phyloP scores from a whole-genome alignment of 2,113 vertebrate species.

The Heteronetta atricapilla region DNA sequence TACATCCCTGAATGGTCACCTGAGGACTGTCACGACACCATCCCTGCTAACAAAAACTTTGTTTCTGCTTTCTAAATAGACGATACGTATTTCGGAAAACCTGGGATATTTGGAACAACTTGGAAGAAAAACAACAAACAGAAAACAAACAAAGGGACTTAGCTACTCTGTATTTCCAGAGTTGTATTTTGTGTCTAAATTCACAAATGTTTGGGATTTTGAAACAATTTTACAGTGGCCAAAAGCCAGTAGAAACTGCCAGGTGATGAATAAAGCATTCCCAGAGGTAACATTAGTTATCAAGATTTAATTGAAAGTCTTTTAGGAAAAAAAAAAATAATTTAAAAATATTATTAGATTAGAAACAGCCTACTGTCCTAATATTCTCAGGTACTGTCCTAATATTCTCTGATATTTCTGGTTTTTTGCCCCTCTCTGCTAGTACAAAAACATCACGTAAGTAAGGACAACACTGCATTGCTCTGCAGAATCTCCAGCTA shows the following conservation, averaged over 20 bases:
- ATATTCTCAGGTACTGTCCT: not conserved
- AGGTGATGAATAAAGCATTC: not conserved
- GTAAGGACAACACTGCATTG: accelerated
- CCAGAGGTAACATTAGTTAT: not conserved
- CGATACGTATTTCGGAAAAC: too few species aligned
- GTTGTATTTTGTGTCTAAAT: not conserved
- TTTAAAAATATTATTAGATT: not conserved
- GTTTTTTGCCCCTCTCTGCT: not conserved
- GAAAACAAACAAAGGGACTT: not conserved
- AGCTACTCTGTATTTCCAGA: not conserved
- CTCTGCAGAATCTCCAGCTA: not conserved
- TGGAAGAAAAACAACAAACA: not conserved
- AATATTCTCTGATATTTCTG: not conserved
- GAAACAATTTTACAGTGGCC: not conserved
- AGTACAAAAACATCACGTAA: not conserved
- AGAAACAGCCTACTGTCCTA: not conserved
- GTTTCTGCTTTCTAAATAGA: not conserved
- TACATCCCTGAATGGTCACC: not conserved
- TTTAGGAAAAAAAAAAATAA: too few species aligned
- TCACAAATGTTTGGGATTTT: not conserved
- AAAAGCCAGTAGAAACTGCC: not conserved
- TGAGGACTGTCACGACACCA: too few species aligned
- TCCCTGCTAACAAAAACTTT: not conserved
- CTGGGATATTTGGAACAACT: not conserved
- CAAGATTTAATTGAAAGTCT: not conserved